These are phyloP conservation scores for Leguminivora glycinivorella DNA, from an alignment of 1,140 invertebrate species.

Conservation along the genomic window DNA sequence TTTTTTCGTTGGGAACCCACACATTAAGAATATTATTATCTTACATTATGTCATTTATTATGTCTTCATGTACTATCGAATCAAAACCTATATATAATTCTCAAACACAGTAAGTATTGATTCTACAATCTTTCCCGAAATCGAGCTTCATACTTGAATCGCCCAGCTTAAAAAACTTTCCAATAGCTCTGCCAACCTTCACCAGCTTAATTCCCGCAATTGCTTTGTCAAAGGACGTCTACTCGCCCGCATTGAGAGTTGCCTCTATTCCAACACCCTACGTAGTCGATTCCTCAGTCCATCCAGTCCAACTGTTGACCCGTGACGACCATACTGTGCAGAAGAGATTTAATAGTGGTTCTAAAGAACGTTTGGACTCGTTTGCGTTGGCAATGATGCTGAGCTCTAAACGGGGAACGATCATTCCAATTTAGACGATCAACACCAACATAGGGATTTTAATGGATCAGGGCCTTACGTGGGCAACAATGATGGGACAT, in stretches of 20 bases:
- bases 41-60: too few species aligned
- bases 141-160: background rate
- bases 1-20: too few species aligned
- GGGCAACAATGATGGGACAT: background rate
- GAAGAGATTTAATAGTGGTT: background rate
- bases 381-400: background rate
- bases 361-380: background rate
- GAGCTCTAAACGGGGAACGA: background rate
- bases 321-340: too few species aligned
- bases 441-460: background rate
- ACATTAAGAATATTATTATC: too few species aligned
- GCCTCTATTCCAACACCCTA: background rate
- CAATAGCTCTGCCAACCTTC: background rate
- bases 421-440: background rate
- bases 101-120: background rate
- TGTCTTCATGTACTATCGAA: too few species aligned
- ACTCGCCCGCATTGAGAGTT: background rate
- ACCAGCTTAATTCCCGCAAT: background rate
- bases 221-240: conserved; percentile 11
- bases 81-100: too few species aligned
- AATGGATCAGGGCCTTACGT: background rate
- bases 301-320: background rate
- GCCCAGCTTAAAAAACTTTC: background rate
- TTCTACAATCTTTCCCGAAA: background rate
- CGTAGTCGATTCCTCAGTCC: background rate